These are phyloP conservation scores for Halocaridina rubra DNA, from an alignment of 2,888 invertebrate species.

Conservation along the genomic window DNA sequence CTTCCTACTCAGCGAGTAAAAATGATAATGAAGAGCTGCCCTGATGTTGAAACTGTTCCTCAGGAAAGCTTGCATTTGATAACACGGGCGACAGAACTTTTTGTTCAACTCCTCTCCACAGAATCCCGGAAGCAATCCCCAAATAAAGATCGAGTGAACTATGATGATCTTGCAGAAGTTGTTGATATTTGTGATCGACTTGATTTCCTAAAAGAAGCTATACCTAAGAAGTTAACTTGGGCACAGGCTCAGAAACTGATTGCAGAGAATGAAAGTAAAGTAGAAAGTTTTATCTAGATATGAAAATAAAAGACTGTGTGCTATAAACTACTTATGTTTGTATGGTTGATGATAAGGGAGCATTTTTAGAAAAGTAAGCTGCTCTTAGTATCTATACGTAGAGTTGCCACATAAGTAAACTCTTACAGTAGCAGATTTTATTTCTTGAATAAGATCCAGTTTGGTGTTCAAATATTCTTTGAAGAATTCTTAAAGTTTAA, in stretches of 20 bases:
- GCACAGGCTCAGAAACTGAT: slow-evolving; percentile 56
- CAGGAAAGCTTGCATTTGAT: slow-evolving; percentile 61
- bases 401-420: no score
- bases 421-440: no score
- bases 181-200: slow-evolving; percentile 44
- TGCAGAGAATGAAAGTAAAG: slow-evolving; percentile 21
- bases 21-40: slow-evolving; percentile 64
- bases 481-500: no score
- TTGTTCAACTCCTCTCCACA: slow-evolving; percentile 56
- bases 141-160: slow-evolving; percentile 14
- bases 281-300: slow-evolving; percentile 48
- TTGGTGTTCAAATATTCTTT: no score
- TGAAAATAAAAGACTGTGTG: no score
- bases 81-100: slow-evolving; percentile 63
- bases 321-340: no score
- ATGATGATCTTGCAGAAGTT: slow-evolving; percentile 41
- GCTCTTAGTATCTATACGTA: no score
- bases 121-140: slow-evolving; percentile 21
- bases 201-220: slow-evolving; percentile 59
- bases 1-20: slow-evolving; percentile 61
- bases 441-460: no score
- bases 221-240: slow-evolving; percentile 60
- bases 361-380: no score
- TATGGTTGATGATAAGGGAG: no score
- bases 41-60: slow-evolving; percentile 61